Evolutionary conservation across 35 echinoderm and acorn worm genomes (phyloP).

Genomic region (Apostichopus parvimensis): DNA sequence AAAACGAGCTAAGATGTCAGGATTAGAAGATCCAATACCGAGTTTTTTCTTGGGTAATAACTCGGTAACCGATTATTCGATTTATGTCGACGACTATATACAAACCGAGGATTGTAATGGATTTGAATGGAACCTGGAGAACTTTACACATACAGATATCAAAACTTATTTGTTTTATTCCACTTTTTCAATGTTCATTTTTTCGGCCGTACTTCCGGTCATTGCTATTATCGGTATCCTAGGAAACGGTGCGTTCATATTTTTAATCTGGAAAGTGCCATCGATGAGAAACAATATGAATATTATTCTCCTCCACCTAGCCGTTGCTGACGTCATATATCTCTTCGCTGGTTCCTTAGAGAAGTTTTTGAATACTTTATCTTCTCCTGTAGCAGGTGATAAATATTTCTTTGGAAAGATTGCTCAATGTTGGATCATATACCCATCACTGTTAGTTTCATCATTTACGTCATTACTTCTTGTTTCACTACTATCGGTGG

Average conservation of each 20-base stretch:
- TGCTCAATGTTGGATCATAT: slow-evolving; percentile 52
- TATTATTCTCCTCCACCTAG: slow-evolving; percentile 57
- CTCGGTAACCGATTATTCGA: background rate
- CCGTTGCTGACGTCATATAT: slow-evolving; percentile 65
- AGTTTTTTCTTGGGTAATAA: background rate
- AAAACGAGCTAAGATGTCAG: background rate
- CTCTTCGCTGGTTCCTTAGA: slow-evolving; percentile 58
- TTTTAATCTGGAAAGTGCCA: slow-evolving; percentile 54
- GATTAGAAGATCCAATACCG: background rate
- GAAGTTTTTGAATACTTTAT: slow-evolving; percentile 49
- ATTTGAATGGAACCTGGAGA: background rate
- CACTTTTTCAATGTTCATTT: background rate
- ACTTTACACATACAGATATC: background rate
- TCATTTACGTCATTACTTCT: slow-evolving; percentile 63
- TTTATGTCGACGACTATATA: background rate
- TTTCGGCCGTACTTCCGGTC: slow-evolving; percentile 39
- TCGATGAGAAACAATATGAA: slow-evolving; percentile 76
- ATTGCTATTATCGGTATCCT: slow-evolving; percentile 59
- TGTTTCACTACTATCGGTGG: slow-evolving; percentile 62
- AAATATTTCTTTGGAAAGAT: slow-evolving; percentile 33
- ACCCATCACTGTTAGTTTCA: slow-evolving; percentile 16
- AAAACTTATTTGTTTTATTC: background rate
- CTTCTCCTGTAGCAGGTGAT: slow-evolving; percentile 53
- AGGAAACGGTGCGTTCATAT: slow-evolving; percentile 62
- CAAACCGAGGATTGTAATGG: background rate